Evolutionary conservation across 2,888 invertebrate genomes (phyloP).

Genomic region (Drosophila phalerata): DNA sequence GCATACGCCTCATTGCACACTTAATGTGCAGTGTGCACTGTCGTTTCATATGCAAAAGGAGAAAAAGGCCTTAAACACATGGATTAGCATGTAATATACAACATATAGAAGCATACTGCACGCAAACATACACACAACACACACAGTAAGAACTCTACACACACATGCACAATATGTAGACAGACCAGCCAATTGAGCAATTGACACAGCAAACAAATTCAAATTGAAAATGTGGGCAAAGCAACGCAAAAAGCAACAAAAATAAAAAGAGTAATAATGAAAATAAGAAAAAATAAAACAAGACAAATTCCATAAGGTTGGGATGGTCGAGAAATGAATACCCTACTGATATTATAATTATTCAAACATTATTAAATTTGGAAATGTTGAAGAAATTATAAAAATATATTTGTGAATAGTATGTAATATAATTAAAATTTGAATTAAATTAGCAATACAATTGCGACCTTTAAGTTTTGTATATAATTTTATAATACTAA

Average conservation of each 20-base stretch:
- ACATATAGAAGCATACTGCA: constrained; percentile 33
- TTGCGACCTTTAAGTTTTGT: too few relatives aligned
- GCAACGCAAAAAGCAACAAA: constrained; percentile 49
- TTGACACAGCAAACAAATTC: constrained; percentile 81
- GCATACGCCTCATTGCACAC: constrained; percentile 66
- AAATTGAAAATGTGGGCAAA: constrained; percentile 82
- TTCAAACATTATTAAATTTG: too few relatives aligned
- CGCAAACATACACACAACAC: constrained; percentile 20
- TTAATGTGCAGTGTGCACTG: constrained; percentile 54
- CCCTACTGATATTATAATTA: not conserved
- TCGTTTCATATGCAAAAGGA: constrained; percentile 49
- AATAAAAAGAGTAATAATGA: constrained; percentile 17
- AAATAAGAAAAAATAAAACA: constrained; percentile 18
- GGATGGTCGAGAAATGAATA: not conserved
- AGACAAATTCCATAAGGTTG: not conserved
- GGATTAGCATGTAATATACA: constrained; percentile 76
- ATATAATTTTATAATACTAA: too few relatives aligned
- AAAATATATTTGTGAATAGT: too few relatives aligned
- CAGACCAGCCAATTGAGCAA: constrained; percentile 78
- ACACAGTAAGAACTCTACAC: constrained; percentile 12
- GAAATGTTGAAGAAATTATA: too few relatives aligned
- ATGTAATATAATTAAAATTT: too few relatives aligned
- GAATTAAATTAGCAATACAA: too few relatives aligned
- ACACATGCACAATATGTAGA: constrained; percentile 40
- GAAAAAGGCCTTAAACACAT: constrained; percentile 68